These are phyloP conservation scores for Pseudeuparius sepicola DNA, from an alignment of 2,888 invertebrate species.

Conservation along the genomic window DNA sequence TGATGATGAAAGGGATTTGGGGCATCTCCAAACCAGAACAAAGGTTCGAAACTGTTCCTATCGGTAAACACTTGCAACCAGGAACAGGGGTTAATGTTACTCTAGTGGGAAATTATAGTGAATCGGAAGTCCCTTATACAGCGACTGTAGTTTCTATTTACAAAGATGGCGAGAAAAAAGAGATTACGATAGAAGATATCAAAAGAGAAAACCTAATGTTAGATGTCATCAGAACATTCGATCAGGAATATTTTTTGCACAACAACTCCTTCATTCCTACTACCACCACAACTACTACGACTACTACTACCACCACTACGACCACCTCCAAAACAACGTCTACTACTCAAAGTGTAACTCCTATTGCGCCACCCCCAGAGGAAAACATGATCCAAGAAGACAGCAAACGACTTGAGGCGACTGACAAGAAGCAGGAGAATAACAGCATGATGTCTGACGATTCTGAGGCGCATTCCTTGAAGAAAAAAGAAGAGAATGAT, in stretches of 20 bases:
- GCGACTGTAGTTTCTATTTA: constrained; percentile 62
- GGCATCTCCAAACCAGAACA: constrained; percentile 45
- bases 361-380: constrained; percentile 35
- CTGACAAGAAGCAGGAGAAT: constrained; percentile 36
- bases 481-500: constrained; percentile 35
- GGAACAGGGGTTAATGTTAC: constrained; percentile 73
- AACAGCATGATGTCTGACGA: constrained; percentile 33
- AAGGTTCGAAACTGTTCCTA: constrained; percentile 48
- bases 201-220: constrained; percentile 55
- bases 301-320: constrained; percentile 42
- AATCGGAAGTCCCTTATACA: constrained; percentile 63
- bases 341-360: constrained; percentile 41
- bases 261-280: constrained; percentile 73
- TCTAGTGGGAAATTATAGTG: constrained; percentile 64
- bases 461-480: constrained; percentile 35
- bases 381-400: constrained; percentile 15
- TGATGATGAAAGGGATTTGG: constrained; percentile 55
- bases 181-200: constrained; percentile 52
- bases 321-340: constrained; percentile 39
- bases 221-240: constrained; percentile 61
- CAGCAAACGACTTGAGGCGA: constrained; percentile 19
- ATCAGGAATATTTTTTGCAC: constrained; percentile 64
- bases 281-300: constrained; percentile 53
- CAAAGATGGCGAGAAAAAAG: constrained; percentile 48
- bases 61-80: constrained; percentile 51